Percentiles rank a stretch among this genome's conserved stretches.
Evolutionary conservation across 1,140 invertebrate species (phyloP).

Genomic region (Geopemphigus sp.): DNA sequence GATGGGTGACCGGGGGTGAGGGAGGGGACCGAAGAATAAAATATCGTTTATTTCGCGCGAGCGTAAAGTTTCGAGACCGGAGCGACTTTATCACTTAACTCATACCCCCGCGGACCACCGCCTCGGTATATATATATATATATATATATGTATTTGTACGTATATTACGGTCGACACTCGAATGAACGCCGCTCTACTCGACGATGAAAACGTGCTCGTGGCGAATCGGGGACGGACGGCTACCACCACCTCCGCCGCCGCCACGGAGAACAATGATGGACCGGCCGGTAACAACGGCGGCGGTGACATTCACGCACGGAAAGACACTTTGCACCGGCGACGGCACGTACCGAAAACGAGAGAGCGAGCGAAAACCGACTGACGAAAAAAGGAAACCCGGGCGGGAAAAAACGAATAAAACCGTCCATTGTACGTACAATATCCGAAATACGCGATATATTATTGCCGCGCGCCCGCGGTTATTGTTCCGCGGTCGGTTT

Average conservation of each 20-base stretch:
- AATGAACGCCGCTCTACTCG: background rate
- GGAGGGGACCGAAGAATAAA: no score
- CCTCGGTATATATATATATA: no score
- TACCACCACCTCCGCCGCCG: background rate
- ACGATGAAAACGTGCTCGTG: constrained; percentile 4
- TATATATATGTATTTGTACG: no score
- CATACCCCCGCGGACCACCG: no score
- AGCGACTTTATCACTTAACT: no score
- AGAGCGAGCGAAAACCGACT: background rate
- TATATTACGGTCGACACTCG: background rate
- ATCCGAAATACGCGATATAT: background rate
- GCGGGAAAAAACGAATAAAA: background rate
- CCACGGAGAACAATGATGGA: background rate
- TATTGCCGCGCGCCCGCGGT: background rate
- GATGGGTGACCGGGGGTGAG: no score
- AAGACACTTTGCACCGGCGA: background rate
- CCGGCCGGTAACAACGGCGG: background rate
- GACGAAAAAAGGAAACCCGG: background rate
- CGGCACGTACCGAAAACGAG: constrained; percentile 12
- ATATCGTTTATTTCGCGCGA: no score
- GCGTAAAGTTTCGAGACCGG: no score
- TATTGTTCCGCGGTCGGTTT: background rate
- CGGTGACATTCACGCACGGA: background rate
- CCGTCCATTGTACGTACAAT: background rate
- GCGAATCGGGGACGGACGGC: background rate